Base-by-base conservation (phyloP, 1,140 invertebrate genomes). In the Drosophila ironensis region DNA sequence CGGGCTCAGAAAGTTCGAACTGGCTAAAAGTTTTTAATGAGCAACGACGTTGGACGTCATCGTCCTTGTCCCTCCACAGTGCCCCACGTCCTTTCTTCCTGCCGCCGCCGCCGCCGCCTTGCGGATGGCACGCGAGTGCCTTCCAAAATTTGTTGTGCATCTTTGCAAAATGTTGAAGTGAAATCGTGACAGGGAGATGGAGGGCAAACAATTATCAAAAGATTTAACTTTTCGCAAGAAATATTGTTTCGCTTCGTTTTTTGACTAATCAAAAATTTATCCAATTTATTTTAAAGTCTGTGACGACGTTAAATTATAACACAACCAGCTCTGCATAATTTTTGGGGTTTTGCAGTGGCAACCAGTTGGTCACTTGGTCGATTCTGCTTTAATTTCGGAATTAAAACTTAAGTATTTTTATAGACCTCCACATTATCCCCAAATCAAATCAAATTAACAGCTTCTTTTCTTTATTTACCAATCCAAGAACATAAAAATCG, bases 21-120 rank as follows among this genome's bases (percentile, higher is more conserved):
- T 64, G 69, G 70, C 56, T 73, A 46, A 81, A 80, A 80, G 71
- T 80, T 80, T 78, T 81, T 80, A 80, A 80, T 80, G 75, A 80
- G 75, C 70, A 80, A 70, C 75, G 75, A 78, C 75, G 61, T 80
- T 70, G 70, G 76, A 70, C 76, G 76, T 80, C 76, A 74, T 59
- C 75, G 50, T 46, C 63, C 68, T 47, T 16, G 63, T n/a, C n/a
- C 35, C 48, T 30, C 5, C 11, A 12, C 30, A 33, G 30, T 2
- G 19, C 27, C 17, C 3, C 14, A 0, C n/a, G 2, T 11, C 5
- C 1, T n/a, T 11, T 19, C n/a, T n/a, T 30, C 3, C 16, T 16
- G 6, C 33, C 14, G 2, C n/a, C 9, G 1, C 27, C 30, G 3
- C 4, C 11, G 3, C 7, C 30, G n/a, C 11, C 24, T 37, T 27